Percentiles rank a stretch among this genome's conserved stretches.
Evolutionary conservation across 30 jellyfish, hydroid and myxozoan genomes (phyloP).

Genomic region (Aurelia coerulea): DNA sequence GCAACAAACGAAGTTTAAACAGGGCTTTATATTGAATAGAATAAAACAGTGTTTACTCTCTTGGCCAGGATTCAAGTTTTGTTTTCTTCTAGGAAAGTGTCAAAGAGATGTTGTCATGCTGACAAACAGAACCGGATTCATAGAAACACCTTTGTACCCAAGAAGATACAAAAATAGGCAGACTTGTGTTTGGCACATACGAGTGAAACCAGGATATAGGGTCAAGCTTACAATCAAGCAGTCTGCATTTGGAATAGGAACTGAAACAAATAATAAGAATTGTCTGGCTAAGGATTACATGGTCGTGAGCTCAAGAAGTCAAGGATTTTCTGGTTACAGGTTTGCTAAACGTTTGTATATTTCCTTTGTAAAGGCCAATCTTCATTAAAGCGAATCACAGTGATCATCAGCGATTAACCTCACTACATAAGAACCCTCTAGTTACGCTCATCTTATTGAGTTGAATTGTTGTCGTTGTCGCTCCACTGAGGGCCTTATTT

Average conservation of each 20-base stretch:
- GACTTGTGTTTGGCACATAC: slow-evolving; percentile 77
- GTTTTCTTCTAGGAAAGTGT: slow-evolving; percentile 59
- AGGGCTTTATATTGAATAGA: too few relatives aligned
- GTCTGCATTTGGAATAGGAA: slow-evolving; percentile 58
- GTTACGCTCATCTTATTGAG: too few relatives aligned
- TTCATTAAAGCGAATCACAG: too few relatives aligned
- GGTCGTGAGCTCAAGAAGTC: slow-evolving; percentile 73
- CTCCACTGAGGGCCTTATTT: too few relatives aligned
- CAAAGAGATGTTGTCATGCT: slow-evolving; percentile 27
- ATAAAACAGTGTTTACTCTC: too few relatives aligned
- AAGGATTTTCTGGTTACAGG: slow-evolving; percentile 61
- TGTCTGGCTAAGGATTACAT: slow-evolving; percentile 68
- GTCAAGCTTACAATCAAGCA: slow-evolving; percentile 42
- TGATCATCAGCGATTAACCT: too few relatives aligned
- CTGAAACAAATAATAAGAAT: slow-evolving; percentile 8
- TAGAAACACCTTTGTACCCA: slow-evolving; percentile 72
- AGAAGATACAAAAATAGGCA: slow-evolving; percentile 65
- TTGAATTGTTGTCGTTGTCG: too few relatives aligned
- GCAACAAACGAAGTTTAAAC: too few relatives aligned
- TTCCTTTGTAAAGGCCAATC: neutral
- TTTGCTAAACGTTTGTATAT: neutral
- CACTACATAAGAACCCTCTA: too few relatives aligned
- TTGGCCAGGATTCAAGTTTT: too few relatives aligned
- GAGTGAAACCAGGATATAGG: slow-evolving; percentile 64
- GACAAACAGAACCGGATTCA: slow-evolving; percentile 49